Percentiles rank a stretch among this genome's conserved stretches.
These are phyloP conservation scores for Solen grandis DNA, from an alignment of 1,140 invertebrate species.

Conservation along the genomic window DNA sequence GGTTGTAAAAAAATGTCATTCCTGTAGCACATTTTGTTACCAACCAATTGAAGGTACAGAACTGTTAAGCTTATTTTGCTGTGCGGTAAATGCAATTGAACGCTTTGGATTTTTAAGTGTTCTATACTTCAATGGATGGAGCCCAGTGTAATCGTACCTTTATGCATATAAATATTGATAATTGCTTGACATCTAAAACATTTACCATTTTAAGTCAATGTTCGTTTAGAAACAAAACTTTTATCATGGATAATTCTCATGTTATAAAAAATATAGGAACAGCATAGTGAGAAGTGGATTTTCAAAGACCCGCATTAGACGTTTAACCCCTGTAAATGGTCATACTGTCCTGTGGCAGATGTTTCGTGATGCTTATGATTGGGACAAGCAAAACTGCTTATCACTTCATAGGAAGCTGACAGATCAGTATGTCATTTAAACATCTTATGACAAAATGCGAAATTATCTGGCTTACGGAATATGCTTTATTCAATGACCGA, in stretches of 20 bases:
- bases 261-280: constrained; percentile 24
- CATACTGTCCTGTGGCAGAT: constrained; percentile 9
- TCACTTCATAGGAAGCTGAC: constrained; percentile 38
- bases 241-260: constrained; percentile 42
- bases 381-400: constrained; percentile 14
- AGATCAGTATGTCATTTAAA: constrained; percentile 3
- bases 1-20: constrained; percentile 26
- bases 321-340: neutral
- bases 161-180: constrained; percentile 27
- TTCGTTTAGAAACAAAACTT: neutral
- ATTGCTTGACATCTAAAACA: neutral
- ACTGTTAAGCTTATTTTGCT: constrained; percentile 50
- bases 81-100: constrained; percentile 30
- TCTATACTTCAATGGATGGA: constrained; percentile 40
- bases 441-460: neutral
- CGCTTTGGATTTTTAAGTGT: constrained; percentile 38
- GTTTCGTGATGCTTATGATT: constrained; percentile 9
- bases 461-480: too few species aligned
- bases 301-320: neutral
- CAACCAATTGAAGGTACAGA: constrained; percentile 37
- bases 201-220: neutral
- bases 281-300: constrained; percentile 29
- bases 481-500: neutral
- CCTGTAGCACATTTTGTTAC: constrained; percentile 54
- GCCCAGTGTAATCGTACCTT: constrained; percentile 53